These are phyloP conservation scores for Hyposoter didymator DNA, from an alignment of 2,888 invertebrate species.

Conservation along the genomic window DNA sequence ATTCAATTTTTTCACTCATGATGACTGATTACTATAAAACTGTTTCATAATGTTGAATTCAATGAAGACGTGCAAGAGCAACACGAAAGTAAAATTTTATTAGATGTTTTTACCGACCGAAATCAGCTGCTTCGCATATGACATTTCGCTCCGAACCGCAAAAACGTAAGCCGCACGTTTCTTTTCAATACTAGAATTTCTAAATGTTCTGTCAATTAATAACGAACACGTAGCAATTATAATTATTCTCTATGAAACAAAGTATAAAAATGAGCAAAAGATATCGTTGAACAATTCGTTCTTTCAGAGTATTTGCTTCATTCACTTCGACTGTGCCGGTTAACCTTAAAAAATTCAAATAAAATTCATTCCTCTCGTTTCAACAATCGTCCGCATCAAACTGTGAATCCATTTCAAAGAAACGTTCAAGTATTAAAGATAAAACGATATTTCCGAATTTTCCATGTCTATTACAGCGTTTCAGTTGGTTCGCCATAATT, in stretches of 20 bases:
- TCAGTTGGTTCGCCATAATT: neutral
- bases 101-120: neutral
- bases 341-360: constrained; percentile 48
- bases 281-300: neutral
- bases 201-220: neutral
- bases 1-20: neutral
- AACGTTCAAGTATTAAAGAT: neutral
- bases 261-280: neutral
- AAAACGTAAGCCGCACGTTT: constrained; percentile 53
- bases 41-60: neutral
- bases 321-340: constrained; percentile 5
- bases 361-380: neutral
- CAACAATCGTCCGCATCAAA: neutral
- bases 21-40: neutral
- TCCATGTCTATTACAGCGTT: neutral
- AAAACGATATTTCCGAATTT: neutral
- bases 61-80: neutral
- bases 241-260: neutral
- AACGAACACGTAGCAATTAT: constrained; percentile 30
- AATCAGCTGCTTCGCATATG: neutral
- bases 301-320: neutral
- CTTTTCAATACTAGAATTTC: neutral
- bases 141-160: neutral
- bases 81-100: neutral
- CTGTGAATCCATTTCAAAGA: neutral